Percentiles rank a stretch among this genome's conserved stretches.
Conservation (phyloP, 1,140 invertebrate species). For the Cydia pomonella region DNA sequence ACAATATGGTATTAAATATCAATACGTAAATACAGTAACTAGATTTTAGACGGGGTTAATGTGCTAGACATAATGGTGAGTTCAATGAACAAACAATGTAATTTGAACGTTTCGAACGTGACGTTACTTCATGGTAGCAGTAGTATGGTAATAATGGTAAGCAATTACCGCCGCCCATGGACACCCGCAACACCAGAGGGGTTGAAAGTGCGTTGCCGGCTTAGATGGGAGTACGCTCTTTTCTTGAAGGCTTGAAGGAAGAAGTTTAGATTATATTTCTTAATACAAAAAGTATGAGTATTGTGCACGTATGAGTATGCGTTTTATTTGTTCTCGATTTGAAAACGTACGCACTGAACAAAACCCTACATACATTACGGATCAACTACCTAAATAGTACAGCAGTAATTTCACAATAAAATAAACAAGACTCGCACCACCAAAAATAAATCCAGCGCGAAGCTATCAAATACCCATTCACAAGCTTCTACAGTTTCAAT, state of each 20-base stretch:
- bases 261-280: too few species aligned
- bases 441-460: not conserved
- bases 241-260: too few species aligned
- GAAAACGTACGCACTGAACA: not conserved
- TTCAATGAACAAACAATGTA: constrained; percentile 6
- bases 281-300: not conserved
- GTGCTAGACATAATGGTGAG: not conserved
- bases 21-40: not conserved
- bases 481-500: not conserved
- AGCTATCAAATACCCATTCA: constrained; percentile 2
- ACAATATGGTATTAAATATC: constrained; percentile 8
- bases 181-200: too few species aligned
- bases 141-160: too few species aligned
- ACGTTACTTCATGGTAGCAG: too few species aligned
- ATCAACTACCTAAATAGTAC: not conserved
- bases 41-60: not conserved
- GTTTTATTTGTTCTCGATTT: too few species aligned
- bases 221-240: too few species aligned
- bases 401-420: not conserved
- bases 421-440: not conserved
- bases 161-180: too few species aligned
- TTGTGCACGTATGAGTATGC: too few species aligned
- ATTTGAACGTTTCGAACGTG: too few species aligned
- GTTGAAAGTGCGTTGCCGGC: too few species aligned
- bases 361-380: not conserved